Evolutionary conservation across 1,140 invertebrate species (phyloP).

Genomic region (Drepana arcuata): DNA sequence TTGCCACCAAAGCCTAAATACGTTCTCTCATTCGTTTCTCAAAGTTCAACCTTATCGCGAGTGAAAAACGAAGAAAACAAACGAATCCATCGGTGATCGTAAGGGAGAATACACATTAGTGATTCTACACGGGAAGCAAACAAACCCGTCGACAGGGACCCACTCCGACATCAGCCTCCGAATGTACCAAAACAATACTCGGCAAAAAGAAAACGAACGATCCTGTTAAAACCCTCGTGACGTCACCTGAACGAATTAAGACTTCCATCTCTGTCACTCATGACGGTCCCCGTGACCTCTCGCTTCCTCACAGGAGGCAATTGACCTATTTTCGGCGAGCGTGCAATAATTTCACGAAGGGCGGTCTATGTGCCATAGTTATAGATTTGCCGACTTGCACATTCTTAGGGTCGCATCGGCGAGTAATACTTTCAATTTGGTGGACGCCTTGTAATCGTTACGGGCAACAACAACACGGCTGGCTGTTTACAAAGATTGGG

Average conservation of each 20-base stretch:
- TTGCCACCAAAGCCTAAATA: no score
- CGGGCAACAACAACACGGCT: constrained; percentile 19
- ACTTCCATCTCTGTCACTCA: constrained; percentile 38
- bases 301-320: constrained; percentile 48
- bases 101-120: constrained; percentile 23
- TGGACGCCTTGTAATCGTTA: constrained; percentile 29
- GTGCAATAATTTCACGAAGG: constrained; percentile 66
- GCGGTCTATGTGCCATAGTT: constrained; percentile 41
- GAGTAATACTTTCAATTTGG: constrained; percentile 32
- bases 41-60: constrained; percentile 19
- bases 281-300: constrained; percentile 21
- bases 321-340: constrained; percentile 67
- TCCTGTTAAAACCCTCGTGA: constrained; percentile 51
- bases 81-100: no score
- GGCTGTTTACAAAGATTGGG: constrained; percentile 13
- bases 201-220: constrained; percentile 46
- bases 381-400: constrained; percentile 47
- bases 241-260: constrained; percentile 65
- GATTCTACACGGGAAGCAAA: constrained; percentile 22
- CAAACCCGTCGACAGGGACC: constrained; percentile 18
- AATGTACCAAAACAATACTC: constrained; percentile 48
- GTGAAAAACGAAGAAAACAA: constrained; percentile 21
- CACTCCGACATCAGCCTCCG: constrained; percentile 14
- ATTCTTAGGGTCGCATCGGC: constrained; percentile 35
- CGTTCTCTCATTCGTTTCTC: constrained; percentile 30